These are phyloP conservation scores for Escarpia spicata DNA, from an alignment of 2,888 invertebrate species.

Conservation along the genomic window DNA sequence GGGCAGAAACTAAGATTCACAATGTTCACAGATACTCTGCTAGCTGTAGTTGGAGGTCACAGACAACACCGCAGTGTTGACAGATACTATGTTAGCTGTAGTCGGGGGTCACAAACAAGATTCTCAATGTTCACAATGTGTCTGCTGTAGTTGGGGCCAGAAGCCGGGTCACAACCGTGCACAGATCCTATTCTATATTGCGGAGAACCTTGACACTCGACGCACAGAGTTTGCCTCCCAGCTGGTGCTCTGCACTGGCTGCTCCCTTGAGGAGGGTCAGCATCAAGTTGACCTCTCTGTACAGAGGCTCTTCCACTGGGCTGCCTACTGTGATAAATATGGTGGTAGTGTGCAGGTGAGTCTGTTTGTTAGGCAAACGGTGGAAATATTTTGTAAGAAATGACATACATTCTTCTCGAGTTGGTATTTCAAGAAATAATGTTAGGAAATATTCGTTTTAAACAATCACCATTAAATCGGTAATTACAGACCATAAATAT, in stretches of 20 bases:
- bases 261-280: constrained; percentile 46
- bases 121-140: background rate
- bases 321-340: constrained; percentile 65
- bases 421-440: too few relatives aligned
- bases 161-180: constrained; percentile 65
- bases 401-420: background rate
- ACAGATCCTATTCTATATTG: constrained; percentile 67
- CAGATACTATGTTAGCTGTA: background rate
- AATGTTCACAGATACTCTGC: background rate
- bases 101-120: background rate
- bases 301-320: constrained; percentile 66
- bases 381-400: background rate
- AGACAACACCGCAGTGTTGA: background rate
- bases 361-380: background rate
- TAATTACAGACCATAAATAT: too few relatives aligned
- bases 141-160: constrained; percentile 61
- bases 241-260: constrained; percentile 57
- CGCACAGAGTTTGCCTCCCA: constrained; percentile 57
- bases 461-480: too few relatives aligned
- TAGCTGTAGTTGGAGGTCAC: background rate
- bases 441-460: too few relatives aligned
- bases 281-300: constrained; percentile 61
- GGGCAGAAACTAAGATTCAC: background rate
- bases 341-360: constrained; percentile 64
- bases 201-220: constrained; percentile 65